Evolutionary conservation across 2,113 vertebrate species (phyloP).

Genomic region (Dolichallabes microphthalmus): DNA sequence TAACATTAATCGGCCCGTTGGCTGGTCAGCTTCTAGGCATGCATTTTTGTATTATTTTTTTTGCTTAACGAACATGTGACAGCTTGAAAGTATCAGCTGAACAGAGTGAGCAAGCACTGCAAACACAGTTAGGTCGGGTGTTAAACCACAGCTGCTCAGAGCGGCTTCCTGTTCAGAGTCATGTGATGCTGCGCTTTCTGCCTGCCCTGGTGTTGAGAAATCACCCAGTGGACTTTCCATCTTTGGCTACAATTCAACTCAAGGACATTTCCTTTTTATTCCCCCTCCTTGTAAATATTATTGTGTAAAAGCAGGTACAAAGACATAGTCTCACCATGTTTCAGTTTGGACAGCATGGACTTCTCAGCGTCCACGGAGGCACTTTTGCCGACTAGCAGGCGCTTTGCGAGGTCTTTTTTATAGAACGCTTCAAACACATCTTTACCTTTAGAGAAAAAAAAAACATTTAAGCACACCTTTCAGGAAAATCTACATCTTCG

Average conservation of each 20-base stretch:
- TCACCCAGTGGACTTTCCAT: not conserved
- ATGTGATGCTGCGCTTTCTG: slow-evolving; percentile 1
- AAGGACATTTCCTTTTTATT: not conserved
- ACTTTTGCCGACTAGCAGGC: slow-evolving; percentile 95
- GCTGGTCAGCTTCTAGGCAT: not conserved
- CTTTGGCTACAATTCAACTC: not conserved
- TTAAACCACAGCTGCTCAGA: slow-evolving; percentile 22
- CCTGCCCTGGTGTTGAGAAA: slow-evolving; percentile 40
- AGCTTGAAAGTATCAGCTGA: not conserved
- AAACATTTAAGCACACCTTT: not conserved
- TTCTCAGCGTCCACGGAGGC: slow-evolving; percentile 98
- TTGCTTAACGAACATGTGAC: not conserved
- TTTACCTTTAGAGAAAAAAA: slow-evolving; percentile 76
- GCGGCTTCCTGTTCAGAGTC: slow-evolving; percentile 31
- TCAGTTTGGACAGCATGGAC: slow-evolving; percentile 98
- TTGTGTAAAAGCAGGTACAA: not conserved
- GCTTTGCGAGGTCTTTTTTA: slow-evolving; percentile 97
- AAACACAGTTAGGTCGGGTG: not conserved
- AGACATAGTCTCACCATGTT: slow-evolving; percentile 79
- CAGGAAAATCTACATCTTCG: not conserved
- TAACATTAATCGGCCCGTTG: not conserved
- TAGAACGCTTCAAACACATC: slow-evolving; percentile 99
- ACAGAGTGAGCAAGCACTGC: not conserved
- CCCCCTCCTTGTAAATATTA: not conserved
- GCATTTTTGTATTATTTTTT: no score